Base-by-base conservation (phyloP, 2,888 invertebrate genomes). In the Leptopilina syphax region DNA sequence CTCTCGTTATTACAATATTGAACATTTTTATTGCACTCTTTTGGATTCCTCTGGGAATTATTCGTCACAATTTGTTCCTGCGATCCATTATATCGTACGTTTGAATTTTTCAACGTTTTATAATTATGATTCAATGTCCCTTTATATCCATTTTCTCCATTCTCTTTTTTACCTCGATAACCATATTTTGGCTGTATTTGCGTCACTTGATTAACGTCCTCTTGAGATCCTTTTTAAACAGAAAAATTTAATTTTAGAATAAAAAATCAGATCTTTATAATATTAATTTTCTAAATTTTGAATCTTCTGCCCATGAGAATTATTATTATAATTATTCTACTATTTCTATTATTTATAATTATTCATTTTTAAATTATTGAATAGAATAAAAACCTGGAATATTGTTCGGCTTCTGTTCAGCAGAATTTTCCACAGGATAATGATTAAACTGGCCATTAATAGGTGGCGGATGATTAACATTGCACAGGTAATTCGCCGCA, bases 121-220 rank as follows among this genome's bases (percentile, higher is more conserved):
- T 84, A 81, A 63, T 63, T 27, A 27, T 84, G 81, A 63, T 63
- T 27, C 8, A 70, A 77, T 2, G 76, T 77, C 44, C 81, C 76
- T 66, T 27, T 77, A 18, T 10, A 50, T 50, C 82, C 81, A 12
- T 85, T 80, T 47, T 80, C 82, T 6, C 34, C 79, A 8, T 79
- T 79, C 0, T 79, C 82, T n/a, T 79, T 84, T 47, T 79, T 85
- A 12, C 76, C 73, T 65, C 70, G 65, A 60, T 73, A 76, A 24
- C 76, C 67, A n/a, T 78, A 50, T 67, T 82, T 84, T 10, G 79
- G 77, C 57, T 82, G 84, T 47, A 77, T 76, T 24, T 67, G 18
- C 0, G n/a, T 8, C 27, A 60, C 18, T 12, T 81, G 84, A 34
- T 82, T 79, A 9, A 47, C n/a, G 1, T 84, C 83, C 10, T 84